phyloP scores from a whole-genome alignment of 2,113 vertebrate species.

The Thinocorus orbignyianus region DNA sequence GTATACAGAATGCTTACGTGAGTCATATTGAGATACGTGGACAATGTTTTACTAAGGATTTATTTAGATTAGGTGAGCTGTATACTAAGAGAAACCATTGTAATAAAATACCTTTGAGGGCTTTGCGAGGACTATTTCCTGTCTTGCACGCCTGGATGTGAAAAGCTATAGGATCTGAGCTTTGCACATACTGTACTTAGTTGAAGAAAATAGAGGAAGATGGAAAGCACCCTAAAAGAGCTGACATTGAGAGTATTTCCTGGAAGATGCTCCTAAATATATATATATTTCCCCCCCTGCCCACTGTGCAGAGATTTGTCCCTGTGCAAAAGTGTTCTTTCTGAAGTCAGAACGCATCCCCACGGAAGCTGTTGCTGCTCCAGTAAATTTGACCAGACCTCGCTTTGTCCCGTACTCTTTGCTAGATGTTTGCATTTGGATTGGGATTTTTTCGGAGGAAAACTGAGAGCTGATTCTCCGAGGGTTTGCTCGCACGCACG shows the following conservation, averaged over 20 bases:
- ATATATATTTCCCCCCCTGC: neutral
- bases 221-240: neutral
- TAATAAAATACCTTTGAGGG: neutral
- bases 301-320: neutral
- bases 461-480: neutral
- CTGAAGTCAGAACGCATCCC: neutral
- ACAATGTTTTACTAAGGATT: neutral
- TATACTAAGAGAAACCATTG: neutral
- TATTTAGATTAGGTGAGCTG: neutral
- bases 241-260: neutral
- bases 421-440: accelerated
- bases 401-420: neutral
- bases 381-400: neutral
- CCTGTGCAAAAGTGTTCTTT: accelerated
- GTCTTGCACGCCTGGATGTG: neutral
- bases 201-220: neutral
- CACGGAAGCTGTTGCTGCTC: neutral
- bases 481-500: accelerated
- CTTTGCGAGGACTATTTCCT: neutral
- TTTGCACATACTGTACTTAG: neutral
- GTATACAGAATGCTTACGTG: neutral
- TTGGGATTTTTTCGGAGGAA: neutral
- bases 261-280: neutral
- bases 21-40: neutral
- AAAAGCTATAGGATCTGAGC: neutral